Conservation (phyloP, 2,113 vertebrate genomes). For the Indicator indicator region DNA sequence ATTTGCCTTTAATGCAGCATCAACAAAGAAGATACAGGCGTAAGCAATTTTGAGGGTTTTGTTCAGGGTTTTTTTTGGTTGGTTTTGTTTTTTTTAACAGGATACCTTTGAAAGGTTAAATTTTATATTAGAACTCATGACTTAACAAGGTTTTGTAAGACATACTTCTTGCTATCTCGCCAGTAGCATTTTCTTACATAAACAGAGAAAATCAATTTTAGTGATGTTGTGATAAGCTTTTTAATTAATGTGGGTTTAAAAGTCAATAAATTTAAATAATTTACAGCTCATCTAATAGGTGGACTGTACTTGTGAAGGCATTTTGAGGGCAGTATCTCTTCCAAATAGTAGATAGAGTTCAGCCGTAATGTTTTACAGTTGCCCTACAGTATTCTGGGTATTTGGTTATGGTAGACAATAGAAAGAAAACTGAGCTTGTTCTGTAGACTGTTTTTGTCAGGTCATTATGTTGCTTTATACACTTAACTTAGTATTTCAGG, state of each 20-base stretch:
- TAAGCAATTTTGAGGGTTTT: slow-evolving; percentile 47
- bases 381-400: neutral
- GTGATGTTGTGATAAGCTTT: slow-evolving; percentile 56
- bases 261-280: slow-evolving; percentile 62
- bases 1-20: slow-evolving; percentile 53
- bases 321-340: neutral
- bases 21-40: slow-evolving; percentile 37
- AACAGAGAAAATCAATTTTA: slow-evolving; percentile 54
- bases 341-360: slow-evolving; percentile 19
- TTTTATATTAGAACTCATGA: slow-evolving; percentile 65
- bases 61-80: neutral
- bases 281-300: slow-evolving; percentile 6
- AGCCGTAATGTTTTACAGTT: neutral
- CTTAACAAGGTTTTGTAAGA: slow-evolving; percentile 59
- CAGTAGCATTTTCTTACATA: slow-evolving; percentile 12
- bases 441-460: neutral
- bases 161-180: slow-evolving; percentile 2
- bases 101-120: slow-evolving; percentile 59
- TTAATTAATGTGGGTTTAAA: slow-evolving; percentile 59
- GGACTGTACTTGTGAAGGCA: neutral
- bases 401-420: neutral
- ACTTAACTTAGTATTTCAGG: neutral
- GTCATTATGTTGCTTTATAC: neutral
- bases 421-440: neutral
- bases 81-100: neutral